Base-by-base conservation (phyloP, 2,113 vertebrate genomes). In the Mystacornis crossleyi region DNA sequence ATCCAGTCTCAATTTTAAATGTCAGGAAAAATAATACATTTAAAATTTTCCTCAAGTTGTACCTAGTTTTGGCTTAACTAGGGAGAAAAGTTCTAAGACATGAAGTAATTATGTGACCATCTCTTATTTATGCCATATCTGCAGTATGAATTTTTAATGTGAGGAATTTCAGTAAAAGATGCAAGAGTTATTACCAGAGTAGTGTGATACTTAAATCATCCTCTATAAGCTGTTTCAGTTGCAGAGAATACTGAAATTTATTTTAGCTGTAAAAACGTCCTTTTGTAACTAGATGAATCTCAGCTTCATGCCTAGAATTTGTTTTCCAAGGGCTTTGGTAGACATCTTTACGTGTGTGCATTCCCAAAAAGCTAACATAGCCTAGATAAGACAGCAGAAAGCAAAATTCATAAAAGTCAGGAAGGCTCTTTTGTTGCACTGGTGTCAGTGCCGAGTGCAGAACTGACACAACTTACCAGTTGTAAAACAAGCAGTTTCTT, bases 241-340 rank as follows among this genome's bases (percentile, higher is more conserved):
- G 29, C 55, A 71, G 55, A 78, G 64, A 86, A 90, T 78, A 64
- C 17, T 33, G 15, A 60, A 40, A 93, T 95, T 92, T 88, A 94
- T 94, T 94, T 86, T 90, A 42, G 65, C 83, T 64, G 21, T 90
- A 86, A 94, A 94, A 89, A 69, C n/a, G 64, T 83, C 75, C 40
- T 93, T 95, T 81, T 81, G 51, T 62, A 86, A 60, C 60, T 65
- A 48, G 36, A 86, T 60, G 10, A 74, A 74, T 96, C 60, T 92
- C 36, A 53, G 24, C 75, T 43, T 92, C 90, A 34, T 81, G 79
- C 55, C 79, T 70, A 36, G 92, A 90, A 86, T 95, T 90, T 88
- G 18, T 58, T 94, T 92, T 90, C 64, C 14, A 12, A 60, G 64
- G 64, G n/a, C 62, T 90, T 93, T 82, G 34, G 55, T 81, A 73